Evolutionary conservation across 2,888 invertebrate genomes (phyloP), one percentile per base, ranked within the genome.

Genomic region (Allolobophora icterica): DNA sequence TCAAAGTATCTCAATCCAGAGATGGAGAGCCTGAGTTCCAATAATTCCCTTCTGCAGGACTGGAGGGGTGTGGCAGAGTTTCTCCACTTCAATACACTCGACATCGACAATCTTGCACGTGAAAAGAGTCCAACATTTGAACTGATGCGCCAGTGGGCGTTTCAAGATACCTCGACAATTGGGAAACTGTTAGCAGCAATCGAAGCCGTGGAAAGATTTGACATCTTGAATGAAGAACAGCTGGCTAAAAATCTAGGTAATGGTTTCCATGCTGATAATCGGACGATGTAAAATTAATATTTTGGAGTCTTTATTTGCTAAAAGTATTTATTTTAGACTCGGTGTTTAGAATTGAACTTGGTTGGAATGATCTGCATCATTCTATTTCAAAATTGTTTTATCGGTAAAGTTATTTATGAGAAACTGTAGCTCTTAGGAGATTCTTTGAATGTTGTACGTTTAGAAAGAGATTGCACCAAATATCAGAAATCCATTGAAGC

Each of bases 11-110:
- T 91, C 33, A 91, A 91, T 90, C 91, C 90, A 15, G 90, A 90
- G 42, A 89, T 71, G 89, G 24, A 89, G 0, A 42, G 89, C 24
- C 89, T 91, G 40, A 90, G 91, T 38, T 35, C 89, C n/a, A n/a
- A 11, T n/a, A 30, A 71, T 3, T 33, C 33, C 34, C 89, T 89
- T 21, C 84, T 91, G 21, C 84, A 91, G 90, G 91, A 91, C 52
- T 91, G 91, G 91, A 91, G 91, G 91, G 91, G 91, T 2, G 34
- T 91, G 52, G 91, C 91, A 2, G 91, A 91, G 38, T 33, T 71
- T 17, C 35, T 91, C 21, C 84, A 71, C 21, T 91, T 91, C 71
- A 33, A 38, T 30, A 33, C 84, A 3, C 24, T 91, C n/a, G 83
- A 91, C 35, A 90, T 91, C 33, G 91, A 91, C n/a, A 91, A 91